Evolutionary conservation across 2,888 invertebrate genomes (phyloP).

Genomic region (Cataglyphis albicans): DNA sequence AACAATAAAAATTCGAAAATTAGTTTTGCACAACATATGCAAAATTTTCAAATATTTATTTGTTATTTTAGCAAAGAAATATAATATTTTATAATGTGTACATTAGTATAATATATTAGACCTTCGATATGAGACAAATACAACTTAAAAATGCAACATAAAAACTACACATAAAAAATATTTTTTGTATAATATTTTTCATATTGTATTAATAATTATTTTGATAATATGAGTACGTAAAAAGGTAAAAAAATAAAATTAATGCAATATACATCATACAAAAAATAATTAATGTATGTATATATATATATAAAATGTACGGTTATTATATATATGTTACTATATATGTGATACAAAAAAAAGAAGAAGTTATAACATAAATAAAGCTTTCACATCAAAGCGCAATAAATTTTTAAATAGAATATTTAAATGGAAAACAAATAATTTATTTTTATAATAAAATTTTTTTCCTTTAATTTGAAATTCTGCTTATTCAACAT

Average conservation of each 20-base stretch:
- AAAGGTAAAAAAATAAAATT: conserved; percentile 5
- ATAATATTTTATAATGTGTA: background rate
- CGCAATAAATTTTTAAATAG: background rate
- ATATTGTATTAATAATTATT: background rate
- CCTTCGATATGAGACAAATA: background rate
- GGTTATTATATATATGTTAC: background rate
- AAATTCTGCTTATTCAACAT: background rate
- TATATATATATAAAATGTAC: background rate
- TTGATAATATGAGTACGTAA: background rate
- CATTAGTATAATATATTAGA: background rate
- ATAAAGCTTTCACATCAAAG: background rate
- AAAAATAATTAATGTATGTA: background rate
- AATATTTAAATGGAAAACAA: background rate
- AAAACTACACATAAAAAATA: background rate
- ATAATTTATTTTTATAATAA: background rate
- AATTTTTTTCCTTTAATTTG: background rate
- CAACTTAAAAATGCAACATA: background rate
- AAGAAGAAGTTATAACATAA: background rate
- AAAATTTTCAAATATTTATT: background rate
- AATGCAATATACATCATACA: background rate
- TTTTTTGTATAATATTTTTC: background rate
- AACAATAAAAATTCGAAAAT: too few relatives aligned
- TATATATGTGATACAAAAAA: background rate
- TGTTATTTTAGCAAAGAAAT: background rate
- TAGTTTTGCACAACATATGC: background rate